Base-by-base conservation (phyloP, 2,113 vertebrate species). In the Synodontis membranacea region DNA sequence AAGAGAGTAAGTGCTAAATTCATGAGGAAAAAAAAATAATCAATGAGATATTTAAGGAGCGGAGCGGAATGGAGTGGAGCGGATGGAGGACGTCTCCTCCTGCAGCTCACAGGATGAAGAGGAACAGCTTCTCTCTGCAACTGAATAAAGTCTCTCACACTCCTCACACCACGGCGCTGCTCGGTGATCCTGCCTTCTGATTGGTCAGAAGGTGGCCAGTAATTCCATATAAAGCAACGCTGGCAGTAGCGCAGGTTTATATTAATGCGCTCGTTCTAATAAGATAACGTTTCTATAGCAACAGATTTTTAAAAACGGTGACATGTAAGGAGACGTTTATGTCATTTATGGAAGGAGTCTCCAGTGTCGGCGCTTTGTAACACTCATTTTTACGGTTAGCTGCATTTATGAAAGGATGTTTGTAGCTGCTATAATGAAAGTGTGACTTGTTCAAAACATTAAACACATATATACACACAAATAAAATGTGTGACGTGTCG, bases 1-100 rank as follows among this genome's bases (percentile, higher is more conserved):
- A 62, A 31, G 46, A 39, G 46, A 75, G 52, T 7, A 83, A 74
- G 31, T 21, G 75, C 75, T 89, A 39, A 86, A 86, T 81, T 86
- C 62, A 60, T 28, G 68, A 85, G 46, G 56, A 44, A 19, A 28
- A 42, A 56, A 14, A 76, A 64, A 28, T 25, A 62, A 37, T 82
- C 19, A 34, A 56, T 66, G 21, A 76, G 46, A 60, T 62, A 80
- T 62, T 81, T 62, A 8, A 28, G 23, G 34, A 75, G 66, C 34
- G 17, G 80, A 75, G 11, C 17, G 3, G 4, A n/a, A 82, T 66
- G 25, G 48, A 76, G 44, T n/a, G 17, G 80, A 75, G 11, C 17
- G 3, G 4, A 82, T 66, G 25, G 48, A 76, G 44, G 17, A 79
- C 80, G 74, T 50, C 28, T 74, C 42, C 70, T 46, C 23, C 10